Evolutionary conservation across 2,888 invertebrate genomes (phyloP), one percentile per base, ranked within the genome.

Genomic region (Drosophila meridiana): DNA sequence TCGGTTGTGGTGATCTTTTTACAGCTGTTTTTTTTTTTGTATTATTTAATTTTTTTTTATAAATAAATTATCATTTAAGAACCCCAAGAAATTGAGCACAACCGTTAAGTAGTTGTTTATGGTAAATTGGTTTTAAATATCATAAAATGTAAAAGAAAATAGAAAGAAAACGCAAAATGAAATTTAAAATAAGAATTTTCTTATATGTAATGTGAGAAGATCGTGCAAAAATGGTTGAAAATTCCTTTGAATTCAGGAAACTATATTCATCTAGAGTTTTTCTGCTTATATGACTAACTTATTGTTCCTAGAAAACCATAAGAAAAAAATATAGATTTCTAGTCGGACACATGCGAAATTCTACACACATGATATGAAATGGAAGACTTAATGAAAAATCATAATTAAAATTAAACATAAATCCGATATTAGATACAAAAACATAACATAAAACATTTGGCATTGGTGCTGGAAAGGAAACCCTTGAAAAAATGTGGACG

Each of bases 1-100:
- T 97, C 95, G 94, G 94, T 93, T 94, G 94, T 93, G 95, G 95
- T 93, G 95, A 95, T 94, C 95, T 94, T 93, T 95, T 95, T 94
- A 95, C 93, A 89, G 93, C 92, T 93, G 90, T 82, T 78, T 74
- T 36, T 7, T 69, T 48, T 32, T 76, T 61, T 64, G 53, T 47
- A 65, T 50, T 32, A 74, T 64, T 64, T 55, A 20, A 20, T 80
- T 65, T 5, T 61, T 78, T 57, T 11, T 11, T 1, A 48, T 69
- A 50, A 77, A 59, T 71, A 70, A 69, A 78, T 64, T 73, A 60
- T 77, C 34, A 59, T 80, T 80, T 76, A 66, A 82, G 68, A 84
- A 82, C 81, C 73, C 82, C 69, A 68, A 56, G 42, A 42, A 42
- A 42, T 42, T 42, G 42, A 42, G 42, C 42, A 42, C 69, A 69